Percentiles rank a stretch among this genome's conserved stretches.
phyloP scores from a whole-genome alignment of 2,113 vertebrate genomes.

The Pseudolaguvia tuberculata region DNA sequence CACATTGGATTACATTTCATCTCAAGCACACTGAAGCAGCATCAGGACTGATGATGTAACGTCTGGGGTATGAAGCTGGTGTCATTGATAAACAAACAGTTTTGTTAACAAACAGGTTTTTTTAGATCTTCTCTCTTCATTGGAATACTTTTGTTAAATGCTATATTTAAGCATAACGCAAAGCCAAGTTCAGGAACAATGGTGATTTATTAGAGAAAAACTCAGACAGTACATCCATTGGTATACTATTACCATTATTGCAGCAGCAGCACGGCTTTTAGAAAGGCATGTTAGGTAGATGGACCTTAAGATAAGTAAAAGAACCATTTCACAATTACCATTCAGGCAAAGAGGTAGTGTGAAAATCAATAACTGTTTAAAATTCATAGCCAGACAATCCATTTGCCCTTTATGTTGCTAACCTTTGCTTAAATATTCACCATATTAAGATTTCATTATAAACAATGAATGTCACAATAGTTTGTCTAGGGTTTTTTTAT shows the following conservation, averaged over 20 bases:
- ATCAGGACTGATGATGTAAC: conserved; percentile 35
- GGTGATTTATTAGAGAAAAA: conserved; percentile 16
- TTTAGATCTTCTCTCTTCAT: background rate
- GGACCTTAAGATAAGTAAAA: conserved; percentile 64
- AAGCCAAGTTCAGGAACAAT: conserved; percentile 3
- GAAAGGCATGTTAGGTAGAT: conserved; percentile 55
- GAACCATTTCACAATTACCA: conserved; percentile 73
- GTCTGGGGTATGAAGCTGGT: conserved; percentile 25
- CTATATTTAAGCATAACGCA: background rate
- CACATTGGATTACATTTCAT: conserved; percentile 38
- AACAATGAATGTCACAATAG: conserved; percentile 78
- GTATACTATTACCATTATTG: background rate
- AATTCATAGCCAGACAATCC: conserved; percentile 77
- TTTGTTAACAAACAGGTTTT: conserved; percentile 13
- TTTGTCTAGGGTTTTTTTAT: conserved; percentile 69
- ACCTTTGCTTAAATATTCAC: conserved; percentile 81
- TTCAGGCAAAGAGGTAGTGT: conserved; percentile 76
- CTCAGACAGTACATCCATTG: background rate
- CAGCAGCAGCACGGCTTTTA: conserved; percentile 35
- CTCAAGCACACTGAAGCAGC: conserved; percentile 36
- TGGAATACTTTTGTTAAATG: background rate
- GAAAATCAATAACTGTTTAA: conserved; percentile 79
- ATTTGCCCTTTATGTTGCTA: conserved; percentile 80
- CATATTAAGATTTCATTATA: conserved; percentile 81
- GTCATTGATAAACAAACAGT: conserved; percentile 26